phyloP scores from a whole-genome alignment of 2,888 invertebrate species.

The Zaprionus lineosus region DNA sequence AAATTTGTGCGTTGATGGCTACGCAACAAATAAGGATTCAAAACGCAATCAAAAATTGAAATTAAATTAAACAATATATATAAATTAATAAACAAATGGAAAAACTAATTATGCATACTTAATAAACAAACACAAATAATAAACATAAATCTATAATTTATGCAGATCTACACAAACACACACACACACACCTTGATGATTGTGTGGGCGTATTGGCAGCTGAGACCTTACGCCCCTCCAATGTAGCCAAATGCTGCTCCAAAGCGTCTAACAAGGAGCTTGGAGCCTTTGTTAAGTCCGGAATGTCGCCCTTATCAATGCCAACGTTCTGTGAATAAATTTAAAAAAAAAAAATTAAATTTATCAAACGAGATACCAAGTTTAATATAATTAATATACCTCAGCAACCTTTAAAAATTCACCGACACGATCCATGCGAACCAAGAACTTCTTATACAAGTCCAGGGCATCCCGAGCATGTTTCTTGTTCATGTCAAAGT shows the following conservation, averaged over 20 bases:
- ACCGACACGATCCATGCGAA: constrained; percentile 98
- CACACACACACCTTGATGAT: constrained; percentile 87
- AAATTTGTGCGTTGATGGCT: constrained; percentile 93
- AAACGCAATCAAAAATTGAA: too few relatives aligned
- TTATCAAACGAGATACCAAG: too few relatives aligned
- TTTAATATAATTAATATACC: constrained; percentile 81
- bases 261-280: constrained; percentile 98
- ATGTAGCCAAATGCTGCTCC: constrained; percentile 95
- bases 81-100: constrained; percentile 21
- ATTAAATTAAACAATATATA: constrained; percentile 30
- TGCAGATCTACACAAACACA: constrained; percentile 1
- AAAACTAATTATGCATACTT: constrained; percentile 17
- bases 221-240: constrained; percentile 96
- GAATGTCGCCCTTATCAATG: constrained; percentile 99
- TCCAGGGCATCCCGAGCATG: constrained; percentile 98
- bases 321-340: constrained; percentile 89
- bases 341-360: not conserved
- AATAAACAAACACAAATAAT: constrained; percentile 2
- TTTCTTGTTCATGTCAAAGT: constrained; percentile 99
- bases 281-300: constrained; percentile 98
- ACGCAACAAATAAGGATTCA: constrained; percentile 80
- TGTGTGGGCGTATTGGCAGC: constrained; percentile 94
- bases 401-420: constrained; percentile 96
- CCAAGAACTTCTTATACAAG: constrained; percentile 98
- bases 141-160: constrained; percentile 14